phyloP scores from a whole-genome alignment of 2,113 vertebrate species.

The Sturnira hondurensis region DNA sequence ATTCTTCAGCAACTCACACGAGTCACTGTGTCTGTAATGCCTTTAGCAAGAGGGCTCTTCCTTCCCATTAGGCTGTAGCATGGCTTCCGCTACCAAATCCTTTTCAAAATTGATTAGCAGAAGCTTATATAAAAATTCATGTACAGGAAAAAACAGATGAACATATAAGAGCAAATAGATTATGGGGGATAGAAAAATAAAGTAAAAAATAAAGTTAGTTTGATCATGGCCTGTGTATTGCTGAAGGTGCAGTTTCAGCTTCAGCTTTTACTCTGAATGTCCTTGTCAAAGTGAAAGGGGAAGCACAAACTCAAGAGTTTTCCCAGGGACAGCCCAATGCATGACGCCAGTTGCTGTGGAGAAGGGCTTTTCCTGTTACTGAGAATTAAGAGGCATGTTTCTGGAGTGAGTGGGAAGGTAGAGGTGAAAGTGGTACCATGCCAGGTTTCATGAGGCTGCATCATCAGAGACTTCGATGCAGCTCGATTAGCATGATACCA shows the following conservation, averaged over 20 bases:
- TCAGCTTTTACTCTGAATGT: not conserved
- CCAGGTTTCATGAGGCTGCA: not conserved
- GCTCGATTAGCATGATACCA: not conserved
- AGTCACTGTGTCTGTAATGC: not conserved
- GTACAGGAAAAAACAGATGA: not conserved
- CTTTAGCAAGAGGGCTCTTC: not conserved
- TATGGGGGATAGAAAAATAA: not conserved
- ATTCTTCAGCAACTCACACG: not conserved
- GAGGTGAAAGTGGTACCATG: not conserved
- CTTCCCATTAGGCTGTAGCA: not conserved
- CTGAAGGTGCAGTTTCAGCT: not conserved
- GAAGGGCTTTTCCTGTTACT: not conserved
- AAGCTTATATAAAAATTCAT: not conserved
- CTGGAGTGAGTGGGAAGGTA: not conserved
- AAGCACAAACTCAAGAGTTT: not conserved
- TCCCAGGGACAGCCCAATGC: not conserved
- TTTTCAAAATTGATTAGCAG: not conserved
- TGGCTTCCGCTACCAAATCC: not conserved
- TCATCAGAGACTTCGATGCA: not conserved
- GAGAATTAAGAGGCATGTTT: not conserved
- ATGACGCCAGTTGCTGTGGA: not conserved
- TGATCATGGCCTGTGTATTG: not conserved
- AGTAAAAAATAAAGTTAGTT: not conserved
- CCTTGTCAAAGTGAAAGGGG: not conserved
- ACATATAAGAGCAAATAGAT: not conserved